Base-by-base conservation (phyloP, 2,113 vertebrate species). In the Psittacus erithacus region DNA sequence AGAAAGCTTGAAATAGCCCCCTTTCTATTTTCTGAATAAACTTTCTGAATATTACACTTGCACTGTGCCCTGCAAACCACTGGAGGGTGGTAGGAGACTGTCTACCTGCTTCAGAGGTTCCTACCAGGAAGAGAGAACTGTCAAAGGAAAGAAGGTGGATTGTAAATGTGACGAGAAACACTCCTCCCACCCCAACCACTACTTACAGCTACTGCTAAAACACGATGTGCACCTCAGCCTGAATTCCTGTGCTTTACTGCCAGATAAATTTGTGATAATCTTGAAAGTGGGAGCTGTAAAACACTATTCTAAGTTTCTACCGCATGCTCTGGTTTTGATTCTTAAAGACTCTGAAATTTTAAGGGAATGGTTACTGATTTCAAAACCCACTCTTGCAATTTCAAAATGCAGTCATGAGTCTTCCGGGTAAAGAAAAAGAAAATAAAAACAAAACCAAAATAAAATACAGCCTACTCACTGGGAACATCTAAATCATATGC, bases 11-110 rank as follows among this genome's bases (percentile, higher is more conserved):
- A 82, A 63, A 46, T 28, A 52, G 24, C 2, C 13, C 6, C 9
- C 1, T 33, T 87, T 64, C n/a, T 20, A 4, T 43, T 57, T 59
- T 59, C 29, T 10, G 17, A 67, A 15, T 9, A 7, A 82, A 49
- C 27, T 38, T 64, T 68, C 74, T 1, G 2, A 80, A 22, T 6
- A 1, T 2, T 8, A 19, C 5, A 5, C 50, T 74, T 86, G 93
- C 19, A 50, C 62, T 46, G 73, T 43, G 83, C 77, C 35, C 77
- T 55, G 49, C 23, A 43, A 68, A 76, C 94, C 97, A 93, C 96
- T 73, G 88, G 97, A 95, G 94, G 97, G 97, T 63, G 73, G 86
- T 41, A 73, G 35, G 23, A 76, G 70, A 87, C 85, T 19, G 35
- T 17, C 38, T 53, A 17, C 18, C 59, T 63, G 78, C 74, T 55